Evolutionary conservation across 1,140 invertebrate species (phyloP), one percentile per base, ranked within the genome.

Genomic region (Tachypleus tridentatus): DNA sequence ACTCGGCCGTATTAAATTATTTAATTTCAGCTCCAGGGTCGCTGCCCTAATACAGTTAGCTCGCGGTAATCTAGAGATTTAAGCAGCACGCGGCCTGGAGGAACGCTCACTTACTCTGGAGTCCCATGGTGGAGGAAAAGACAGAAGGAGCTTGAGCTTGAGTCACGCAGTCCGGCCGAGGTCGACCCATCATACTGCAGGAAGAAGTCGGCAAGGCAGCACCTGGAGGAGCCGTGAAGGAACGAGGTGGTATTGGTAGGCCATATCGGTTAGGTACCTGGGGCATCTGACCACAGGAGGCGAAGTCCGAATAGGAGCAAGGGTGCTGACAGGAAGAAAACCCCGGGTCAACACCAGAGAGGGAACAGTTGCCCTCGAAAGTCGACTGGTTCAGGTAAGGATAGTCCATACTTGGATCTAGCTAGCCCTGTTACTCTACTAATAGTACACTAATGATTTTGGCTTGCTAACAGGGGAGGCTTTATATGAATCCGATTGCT

Each of bases 231-330:
- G 63, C 63, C 11, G 63, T 59, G 10, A 59, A 64, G 5, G 63
- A 64, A n/a, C 63, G n/a, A 52, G 63, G 57, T 58, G 60, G 58
- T 5, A 58, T 57, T 10, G 62, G 58, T 49, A 50, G n/a, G 9
- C 51, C 53, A 49, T 64, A 64, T 48, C 57, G 48, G 51, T 72
- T 86, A 29, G 29, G 29, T 57, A 51, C 51, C 29, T 51, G 85
- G 64, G 86, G 87, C 85, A 91, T 90, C 79, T 91, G 88, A 57
- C 87, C 87, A 76, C 89, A 92, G 10, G 87, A 88, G 49, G 87
- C 86, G 67, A 89, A 80, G 76, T 92, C 89, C 48, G 86, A 86
- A 77, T 91, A 91, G 5, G 87, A 84, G 74, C 86, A 87, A 52
- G 86, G 85, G 79, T 87, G 85, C 57, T 73, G 76, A 60, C 76